Evolutionary conservation across 2,797 vertebrate genomes (phyloP).

Genomic region (Syndactyla subalaris): DNA sequence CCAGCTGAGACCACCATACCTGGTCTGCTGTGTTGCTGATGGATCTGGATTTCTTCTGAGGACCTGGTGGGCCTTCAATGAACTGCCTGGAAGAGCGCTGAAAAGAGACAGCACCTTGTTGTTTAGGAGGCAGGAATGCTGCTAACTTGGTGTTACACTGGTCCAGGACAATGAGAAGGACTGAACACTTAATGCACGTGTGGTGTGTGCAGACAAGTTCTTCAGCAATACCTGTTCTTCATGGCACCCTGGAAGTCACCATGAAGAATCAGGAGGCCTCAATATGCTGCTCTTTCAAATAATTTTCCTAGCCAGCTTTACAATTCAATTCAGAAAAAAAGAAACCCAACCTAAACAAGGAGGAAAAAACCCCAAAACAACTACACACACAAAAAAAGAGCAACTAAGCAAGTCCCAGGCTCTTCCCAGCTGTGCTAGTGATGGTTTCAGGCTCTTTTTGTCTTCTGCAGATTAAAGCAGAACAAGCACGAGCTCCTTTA

Average conservation of each 20-base stretch:
- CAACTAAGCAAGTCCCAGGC: background rate
- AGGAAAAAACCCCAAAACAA: background rate
- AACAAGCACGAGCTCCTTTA: background rate
- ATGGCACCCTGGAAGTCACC: background rate
- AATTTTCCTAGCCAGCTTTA: background rate
- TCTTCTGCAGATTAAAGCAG: background rate
- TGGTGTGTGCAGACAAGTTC: background rate
- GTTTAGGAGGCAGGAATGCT: background rate
- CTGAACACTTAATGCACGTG: background rate
- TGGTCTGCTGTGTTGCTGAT: constrained; percentile 82
- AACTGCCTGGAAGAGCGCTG: constrained; percentile 92
- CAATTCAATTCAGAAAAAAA: background rate
- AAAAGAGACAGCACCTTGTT: background rate
- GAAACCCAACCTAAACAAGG: background rate
- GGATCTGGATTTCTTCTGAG: constrained; percentile 87
- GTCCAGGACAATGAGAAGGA: too few species aligned
- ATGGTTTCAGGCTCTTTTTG: background rate
- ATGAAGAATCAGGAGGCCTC: background rate
- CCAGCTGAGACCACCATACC: constrained; percentile 64
- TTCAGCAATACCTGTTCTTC: background rate
- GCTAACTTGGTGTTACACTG: background rate
- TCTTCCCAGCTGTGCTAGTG: background rate
- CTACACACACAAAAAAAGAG: background rate
- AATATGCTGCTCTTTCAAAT: background rate
- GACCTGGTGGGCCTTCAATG: constrained; percentile 84